Evolutionary conservation across 2,797 vertebrate genomes (phyloP).

Genomic region (Tadarida brasiliensis): DNA sequence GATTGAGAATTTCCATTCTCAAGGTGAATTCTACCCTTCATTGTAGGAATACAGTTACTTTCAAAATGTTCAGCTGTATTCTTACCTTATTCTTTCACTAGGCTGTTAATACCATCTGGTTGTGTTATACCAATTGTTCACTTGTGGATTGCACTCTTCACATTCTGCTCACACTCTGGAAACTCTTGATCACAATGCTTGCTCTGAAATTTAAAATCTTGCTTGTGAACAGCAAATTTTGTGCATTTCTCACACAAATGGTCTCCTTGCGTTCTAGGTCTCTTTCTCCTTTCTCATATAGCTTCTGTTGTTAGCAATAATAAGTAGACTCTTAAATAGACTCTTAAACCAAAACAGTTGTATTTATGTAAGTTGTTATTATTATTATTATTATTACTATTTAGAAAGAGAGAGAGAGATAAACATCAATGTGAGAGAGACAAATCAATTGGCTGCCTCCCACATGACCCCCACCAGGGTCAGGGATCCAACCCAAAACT

Average conservation of each 20-base stretch:
- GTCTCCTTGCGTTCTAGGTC: background rate
- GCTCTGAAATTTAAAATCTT: conserved; percentile 30
- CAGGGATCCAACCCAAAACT: too few species aligned
- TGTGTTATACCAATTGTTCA: background rate
- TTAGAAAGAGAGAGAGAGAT: too few species aligned
- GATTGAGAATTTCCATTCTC: conserved; percentile 2
- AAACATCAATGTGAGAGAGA: too few species aligned
- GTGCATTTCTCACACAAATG: background rate
- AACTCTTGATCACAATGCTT: background rate
- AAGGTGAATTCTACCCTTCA: background rate
- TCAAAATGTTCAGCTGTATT: background rate
- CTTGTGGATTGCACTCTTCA: background rate
- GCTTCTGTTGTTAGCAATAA: background rate
- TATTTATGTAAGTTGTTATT: background rate
- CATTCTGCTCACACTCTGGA: background rate
- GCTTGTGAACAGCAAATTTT: background rate
- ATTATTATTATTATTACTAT: too few species aligned
- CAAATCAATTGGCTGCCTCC: too few species aligned
- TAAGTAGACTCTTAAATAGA: background rate
- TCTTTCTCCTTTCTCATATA: background rate
- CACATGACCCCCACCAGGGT: too few species aligned
- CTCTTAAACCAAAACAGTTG: background rate
- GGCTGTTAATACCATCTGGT: background rate
- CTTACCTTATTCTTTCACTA: background rate
- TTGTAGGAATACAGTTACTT: background rate